phyloP scores from a whole-genome alignment of 1,140 invertebrate species.

The Neodiprion lecontei region DNA sequence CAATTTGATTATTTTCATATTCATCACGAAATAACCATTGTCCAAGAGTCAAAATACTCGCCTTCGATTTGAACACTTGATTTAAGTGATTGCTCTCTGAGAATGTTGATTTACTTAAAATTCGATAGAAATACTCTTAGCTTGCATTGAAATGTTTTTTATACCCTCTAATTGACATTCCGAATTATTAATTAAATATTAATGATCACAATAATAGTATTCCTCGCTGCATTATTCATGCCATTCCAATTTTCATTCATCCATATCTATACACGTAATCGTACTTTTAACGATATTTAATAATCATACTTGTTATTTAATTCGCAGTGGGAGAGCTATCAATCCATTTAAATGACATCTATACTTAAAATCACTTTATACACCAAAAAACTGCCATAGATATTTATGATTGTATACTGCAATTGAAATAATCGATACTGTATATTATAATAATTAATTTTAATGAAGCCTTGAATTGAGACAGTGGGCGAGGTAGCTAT shows the following conservation, averaged over 20 bases:
- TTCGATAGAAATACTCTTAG: not conserved
- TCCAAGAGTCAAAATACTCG: not conserved
- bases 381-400: not conserved
- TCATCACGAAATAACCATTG: not conserved
- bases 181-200: not conserved
- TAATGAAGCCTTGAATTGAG: too few relatives aligned
- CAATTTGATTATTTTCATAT: too few relatives aligned
- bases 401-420: not conserved
- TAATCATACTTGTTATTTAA: not conserved
- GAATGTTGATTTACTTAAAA: not conserved
- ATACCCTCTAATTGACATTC: not conserved
- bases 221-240: not conserved
- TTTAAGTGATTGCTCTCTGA: not conserved
- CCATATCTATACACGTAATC: not conserved
- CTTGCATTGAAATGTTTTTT: not conserved
- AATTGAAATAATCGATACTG: not conserved
- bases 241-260: not conserved
- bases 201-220: not conserved
- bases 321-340: not conserved
- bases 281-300: not conserved
- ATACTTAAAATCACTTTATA: not conserved
- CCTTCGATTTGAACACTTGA: not conserved
- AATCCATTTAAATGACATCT: not conserved
- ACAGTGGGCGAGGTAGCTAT: too few relatives aligned
- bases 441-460: too few relatives aligned